Conservation (phyloP, 2,113 vertebrate genomes). For the Polypterus senegalus region DNA sequence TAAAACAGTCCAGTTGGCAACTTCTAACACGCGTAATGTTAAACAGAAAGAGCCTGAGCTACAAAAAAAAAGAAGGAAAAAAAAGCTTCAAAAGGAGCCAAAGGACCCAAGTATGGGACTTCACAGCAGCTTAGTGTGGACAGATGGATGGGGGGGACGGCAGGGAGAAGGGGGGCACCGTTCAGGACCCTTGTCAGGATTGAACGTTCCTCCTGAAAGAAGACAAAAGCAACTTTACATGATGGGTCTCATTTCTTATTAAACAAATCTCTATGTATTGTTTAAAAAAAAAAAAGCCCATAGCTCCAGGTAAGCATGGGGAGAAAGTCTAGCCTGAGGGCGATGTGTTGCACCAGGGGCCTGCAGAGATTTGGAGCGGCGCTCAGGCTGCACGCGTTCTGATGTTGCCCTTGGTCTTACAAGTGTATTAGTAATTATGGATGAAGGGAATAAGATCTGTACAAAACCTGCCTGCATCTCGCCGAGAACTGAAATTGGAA, state of each 20-base stretch:
- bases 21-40: no score
- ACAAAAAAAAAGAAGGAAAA: no score
- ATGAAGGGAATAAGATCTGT: constrained; percentile 65
- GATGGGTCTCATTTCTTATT: constrained; percentile 37
- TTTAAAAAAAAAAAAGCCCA: constrained; percentile 46
- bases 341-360: constrained; percentile 38
- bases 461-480: constrained; percentile 65
- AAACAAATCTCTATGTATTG: constrained; percentile 53
- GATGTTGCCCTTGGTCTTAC: constrained; percentile 73
- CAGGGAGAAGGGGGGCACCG: no score
- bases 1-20: no score
- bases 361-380: constrained; percentile 45
- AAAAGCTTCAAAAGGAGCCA: no score
- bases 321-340: constrained; percentile 54
- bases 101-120: no score
- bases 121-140: no score
- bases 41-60: no score
- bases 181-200: neutral
- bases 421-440: constrained; percentile 70
- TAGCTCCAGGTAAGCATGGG: constrained; percentile 55
- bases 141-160: no score
- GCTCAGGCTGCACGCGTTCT: constrained; percentile 50
- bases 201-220: neutral
- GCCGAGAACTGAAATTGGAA: constrained; percentile 63
- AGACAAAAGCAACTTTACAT: neutral